phyloP scores from a whole-genome alignment of 2,888 invertebrate species.

The Agonum fuliginosum region DNA sequence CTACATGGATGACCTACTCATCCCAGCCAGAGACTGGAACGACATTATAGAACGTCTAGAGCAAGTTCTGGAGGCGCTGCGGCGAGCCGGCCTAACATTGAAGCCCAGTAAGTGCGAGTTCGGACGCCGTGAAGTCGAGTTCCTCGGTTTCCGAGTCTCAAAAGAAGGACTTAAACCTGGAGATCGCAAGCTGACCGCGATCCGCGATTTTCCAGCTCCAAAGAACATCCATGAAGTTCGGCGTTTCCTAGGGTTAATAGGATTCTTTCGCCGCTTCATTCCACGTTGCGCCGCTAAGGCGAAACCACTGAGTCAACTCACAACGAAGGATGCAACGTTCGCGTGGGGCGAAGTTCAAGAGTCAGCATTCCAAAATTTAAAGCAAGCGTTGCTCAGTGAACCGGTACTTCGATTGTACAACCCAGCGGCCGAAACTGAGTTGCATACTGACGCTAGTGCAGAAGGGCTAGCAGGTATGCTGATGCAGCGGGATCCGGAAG shows the following conservation, averaged over 20 bases:
- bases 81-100: slow-evolving; percentile 64
- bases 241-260: neutral
- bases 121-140: slow-evolving; percentile 63
- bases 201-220: neutral
- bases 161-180: slow-evolving; percentile 50
- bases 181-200: neutral
- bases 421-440: no score
- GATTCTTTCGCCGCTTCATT: neutral
- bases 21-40: slow-evolving; percentile 63
- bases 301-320: neutral
- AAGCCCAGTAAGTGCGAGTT: slow-evolving; percentile 66
- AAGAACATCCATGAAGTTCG: neutral
- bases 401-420: no score
- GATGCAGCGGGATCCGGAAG: neutral
- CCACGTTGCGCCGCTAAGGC: neutral
- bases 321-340: neutral
- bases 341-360: neutral
- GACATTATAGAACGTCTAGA: slow-evolving; percentile 64
- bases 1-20: slow-evolving; percentile 67
- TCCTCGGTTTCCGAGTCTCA: slow-evolving; percentile 64
- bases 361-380: no score
- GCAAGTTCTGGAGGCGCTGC: slow-evolving; percentile 62
- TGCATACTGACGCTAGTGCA: no score
- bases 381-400: no score
- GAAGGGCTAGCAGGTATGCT: no score